A percentile compares a stretch with the other conserved stretches of the same genome.
Evolutionary conservation across 2,113 vertebrate genomes (phyloP).

Genomic region (Illadopsis cleaveri): DNA sequence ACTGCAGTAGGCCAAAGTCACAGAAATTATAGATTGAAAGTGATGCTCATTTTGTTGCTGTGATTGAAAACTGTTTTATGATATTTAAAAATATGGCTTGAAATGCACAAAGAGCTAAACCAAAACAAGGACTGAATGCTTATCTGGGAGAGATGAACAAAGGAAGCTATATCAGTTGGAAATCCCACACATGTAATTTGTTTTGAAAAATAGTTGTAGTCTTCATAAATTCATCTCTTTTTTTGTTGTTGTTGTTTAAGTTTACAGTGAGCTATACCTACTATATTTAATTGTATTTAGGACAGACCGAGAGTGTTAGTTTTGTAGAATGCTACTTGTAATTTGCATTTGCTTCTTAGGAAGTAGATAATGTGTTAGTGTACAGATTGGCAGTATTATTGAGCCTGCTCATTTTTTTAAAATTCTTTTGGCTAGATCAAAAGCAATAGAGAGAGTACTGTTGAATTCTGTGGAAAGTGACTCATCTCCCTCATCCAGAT

Average conservation of each 20-base stretch:
- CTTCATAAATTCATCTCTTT: background rate
- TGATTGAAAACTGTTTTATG: background rate
- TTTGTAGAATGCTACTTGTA: background rate
- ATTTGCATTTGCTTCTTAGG: background rate
- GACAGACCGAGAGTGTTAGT: background rate
- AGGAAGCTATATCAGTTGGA: background rate
- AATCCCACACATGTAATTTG: background rate
- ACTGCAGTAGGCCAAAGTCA: background rate
- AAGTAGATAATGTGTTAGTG: background rate
- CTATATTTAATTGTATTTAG: background rate
- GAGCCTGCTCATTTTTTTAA: background rate
- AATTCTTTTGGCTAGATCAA: background rate
- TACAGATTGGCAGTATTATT: background rate
- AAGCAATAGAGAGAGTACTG: background rate
- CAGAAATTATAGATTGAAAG: background rate
- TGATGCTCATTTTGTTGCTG: background rate
- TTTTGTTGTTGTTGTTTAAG: background rate
- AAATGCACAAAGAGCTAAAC: background rate
- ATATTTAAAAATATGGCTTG: background rate
- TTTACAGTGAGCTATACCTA: background rate
- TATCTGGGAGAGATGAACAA: background rate
- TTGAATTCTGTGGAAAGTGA: background rate
- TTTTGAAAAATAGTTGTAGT: background rate
- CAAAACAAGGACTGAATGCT: background rate
- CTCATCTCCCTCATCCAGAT: background rate